A percentile compares a stretch with the other conserved stretches of the same genome.
Conservation (phyloP, 2,113 vertebrate genomes). For the Pampusana beccarii region DNA sequence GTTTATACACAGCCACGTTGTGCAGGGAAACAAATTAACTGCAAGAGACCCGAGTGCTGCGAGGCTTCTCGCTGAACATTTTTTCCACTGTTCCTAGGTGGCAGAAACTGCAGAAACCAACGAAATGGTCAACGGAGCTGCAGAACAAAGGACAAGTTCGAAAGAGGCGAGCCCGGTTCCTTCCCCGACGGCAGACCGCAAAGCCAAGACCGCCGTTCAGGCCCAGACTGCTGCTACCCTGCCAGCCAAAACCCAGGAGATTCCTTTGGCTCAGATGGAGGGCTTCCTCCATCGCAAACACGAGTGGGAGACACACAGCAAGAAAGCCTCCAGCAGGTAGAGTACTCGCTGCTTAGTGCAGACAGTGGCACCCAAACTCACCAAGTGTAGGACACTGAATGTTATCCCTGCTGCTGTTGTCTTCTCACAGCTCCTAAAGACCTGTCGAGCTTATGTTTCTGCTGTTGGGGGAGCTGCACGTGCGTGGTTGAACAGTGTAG, state of each 20-base stretch:
- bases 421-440: background rate
- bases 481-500: background rate
- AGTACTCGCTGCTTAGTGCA: accelerated
- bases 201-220: conserved; percentile 81
- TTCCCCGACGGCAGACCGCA: conserved; percentile 85
- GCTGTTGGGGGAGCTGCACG: background rate
- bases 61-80: background rate
- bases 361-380: background rate
- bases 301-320: conserved; percentile 93
- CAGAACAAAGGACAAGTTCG: conserved; percentile 88
- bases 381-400: background rate
- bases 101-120: conserved; percentile 80
- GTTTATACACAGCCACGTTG: conserved; percentile 79
- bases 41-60: background rate
- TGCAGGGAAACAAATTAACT: conserved; percentile 64
- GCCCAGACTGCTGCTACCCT: conserved; percentile 87
- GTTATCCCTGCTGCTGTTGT: background rate
- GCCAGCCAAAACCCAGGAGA: conserved; percentile 85
- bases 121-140: conserved; percentile 89
- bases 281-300: conserved; percentile 93
- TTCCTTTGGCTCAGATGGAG: conserved; percentile 84
- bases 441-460: background rate
- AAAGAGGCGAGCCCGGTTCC: conserved; percentile 90
- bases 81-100: conserved; percentile 73
- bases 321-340: conserved; percentile 97